Percentiles rank a stretch among this genome's conserved stretches.
phyloP scores from a whole-genome alignment of 2,888 invertebrate species.

The Encarsia formosa region DNA sequence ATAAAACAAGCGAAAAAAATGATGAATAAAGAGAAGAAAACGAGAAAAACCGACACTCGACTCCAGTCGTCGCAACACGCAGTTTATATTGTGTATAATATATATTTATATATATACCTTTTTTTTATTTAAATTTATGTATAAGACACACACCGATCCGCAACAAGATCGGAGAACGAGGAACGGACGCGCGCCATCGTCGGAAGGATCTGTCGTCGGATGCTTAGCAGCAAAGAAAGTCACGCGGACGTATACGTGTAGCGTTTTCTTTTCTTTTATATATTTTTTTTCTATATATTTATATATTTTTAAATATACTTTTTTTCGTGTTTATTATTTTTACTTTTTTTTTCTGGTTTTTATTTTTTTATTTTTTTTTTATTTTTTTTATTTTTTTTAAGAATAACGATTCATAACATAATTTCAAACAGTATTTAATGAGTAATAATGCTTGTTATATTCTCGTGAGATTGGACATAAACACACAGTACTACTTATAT shows the following conservation, averaged over 20 bases:
- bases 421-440: constrained; percentile 48
- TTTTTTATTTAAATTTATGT: no score
- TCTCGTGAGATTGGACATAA: constrained; percentile 52
- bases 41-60: constrained; percentile 30
- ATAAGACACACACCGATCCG: constrained; percentile 29
- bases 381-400: constrained; percentile 19
- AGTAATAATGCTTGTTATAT: constrained; percentile 51
- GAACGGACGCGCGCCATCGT: constrained; percentile 29
- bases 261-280: constrained; percentile 19
- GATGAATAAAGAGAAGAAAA: constrained; percentile 29
- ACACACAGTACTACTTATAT: constrained; percentile 52
- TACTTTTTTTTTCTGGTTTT: neutral
- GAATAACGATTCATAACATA: constrained; percentile 37
- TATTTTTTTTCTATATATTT: constrained; percentile 15
- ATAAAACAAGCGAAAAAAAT: constrained; percentile 28
- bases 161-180: constrained; percentile 29
- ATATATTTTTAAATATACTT: constrained; percentile 2
- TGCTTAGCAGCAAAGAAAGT: constrained; percentile 29
- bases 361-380: constrained; percentile 3
- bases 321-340: no score
- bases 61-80: constrained; percentile 29
- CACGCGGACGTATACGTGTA: constrained; percentile 28
- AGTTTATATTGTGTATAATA: constrained; percentile 28
- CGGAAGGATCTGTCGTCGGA: constrained; percentile 28
- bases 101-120: constrained; percentile 29